Base-by-base conservation (phyloP, 2,113 vertebrate species). In the Dunckerocampus dactyliophorus region DNA sequence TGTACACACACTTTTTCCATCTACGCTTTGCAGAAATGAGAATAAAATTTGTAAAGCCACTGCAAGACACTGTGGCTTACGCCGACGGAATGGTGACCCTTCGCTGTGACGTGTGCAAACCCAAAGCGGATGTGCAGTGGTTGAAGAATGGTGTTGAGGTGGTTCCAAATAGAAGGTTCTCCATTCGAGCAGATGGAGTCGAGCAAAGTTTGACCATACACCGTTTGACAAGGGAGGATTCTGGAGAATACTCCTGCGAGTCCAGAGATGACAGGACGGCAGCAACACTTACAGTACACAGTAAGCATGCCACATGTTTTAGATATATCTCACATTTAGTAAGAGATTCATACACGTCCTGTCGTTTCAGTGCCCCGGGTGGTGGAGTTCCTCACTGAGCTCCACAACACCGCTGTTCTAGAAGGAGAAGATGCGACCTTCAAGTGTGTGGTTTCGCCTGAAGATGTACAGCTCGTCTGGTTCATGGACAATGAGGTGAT, bases 351-450 rank as follows among this genome's bases (percentile, higher is more conserved):
- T 56, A 3, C 56, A 37, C 39, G n/a, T 63, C 31, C 11, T 58
- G 0, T 2, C 34, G 34, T 42, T 65, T 37, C 82, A 98, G 96
- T 95, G 79, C 93, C 92, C 16, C 92, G 92, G 2, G 91, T 91
- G 45, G 93, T 92, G 60, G 96, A 95, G 81, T 92, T 98, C 69
- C 77, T 97, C 55, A 92, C 86, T 0, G 95, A 95, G 74, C 91
- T 98, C 72, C 93, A 91, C 60, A 95, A 84, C 69, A 85, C 94
- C 42, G 95, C 90, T 0, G 93, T 98, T 63, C 89, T 95, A 1
- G 96, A 98, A 63, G 95, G 94, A 0, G 95, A 98, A 0, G 90
- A 95, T 0, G 95, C 94, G 65, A 93, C 85, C 0, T 97, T 97
- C 75, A 95, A 94, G 73, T 97, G 93, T 49, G 89, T 98, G 55